Percentiles rank a stretch among this genome's conserved stretches.
Conservation (phyloP, 35 echinoderm and acorn worm genomes). For the Lytechinus variegatus region DNA sequence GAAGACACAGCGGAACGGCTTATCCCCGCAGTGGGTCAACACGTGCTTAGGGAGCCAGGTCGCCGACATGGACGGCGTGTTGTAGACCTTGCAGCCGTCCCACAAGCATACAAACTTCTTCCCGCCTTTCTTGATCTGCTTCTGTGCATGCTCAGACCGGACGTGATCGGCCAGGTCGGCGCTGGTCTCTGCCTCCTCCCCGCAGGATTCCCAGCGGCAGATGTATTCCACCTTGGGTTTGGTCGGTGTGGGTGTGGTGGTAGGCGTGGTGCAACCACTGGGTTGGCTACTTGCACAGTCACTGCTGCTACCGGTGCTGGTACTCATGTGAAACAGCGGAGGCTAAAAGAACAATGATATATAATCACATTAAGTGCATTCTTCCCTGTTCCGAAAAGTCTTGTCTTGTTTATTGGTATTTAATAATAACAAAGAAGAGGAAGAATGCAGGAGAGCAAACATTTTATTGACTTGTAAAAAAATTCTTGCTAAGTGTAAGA, state of each 20-base stretch:
- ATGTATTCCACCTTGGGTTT: conserved; percentile 80
- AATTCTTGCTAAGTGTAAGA: too few species aligned
- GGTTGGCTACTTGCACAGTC: conserved; percentile 68
- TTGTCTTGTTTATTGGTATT: too few species aligned
- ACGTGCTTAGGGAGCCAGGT: conserved; percentile 91
- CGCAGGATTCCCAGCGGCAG: conserved; percentile 92
- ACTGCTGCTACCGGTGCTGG: conserved; percentile 61
- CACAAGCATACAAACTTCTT: conserved; percentile 92
- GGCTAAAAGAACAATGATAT: not conserved
- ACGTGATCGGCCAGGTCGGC: conserved; percentile 96
- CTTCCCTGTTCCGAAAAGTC: not conserved
- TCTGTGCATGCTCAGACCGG: conserved; percentile 74
- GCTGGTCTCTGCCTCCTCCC: conserved; percentile 73
- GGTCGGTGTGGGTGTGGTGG: conserved; percentile 66
- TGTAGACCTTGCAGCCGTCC: conserved; percentile 97
- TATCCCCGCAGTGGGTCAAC: conserved; percentile 87
- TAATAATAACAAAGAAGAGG: too few species aligned
- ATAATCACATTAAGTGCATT: not conserved
- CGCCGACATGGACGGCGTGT: conserved; percentile 80
- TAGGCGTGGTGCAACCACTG: conserved; percentile 81
- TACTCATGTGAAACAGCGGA: not conserved
- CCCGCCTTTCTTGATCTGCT: conserved; percentile 74
- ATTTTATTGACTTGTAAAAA: too few species aligned
- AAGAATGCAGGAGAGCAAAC: too few species aligned
- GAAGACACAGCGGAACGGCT: conserved; percentile 89